Conservation (phyloP, 2,797 vertebrate genomes). For the Pipistrellus pygmaeus region DNA sequence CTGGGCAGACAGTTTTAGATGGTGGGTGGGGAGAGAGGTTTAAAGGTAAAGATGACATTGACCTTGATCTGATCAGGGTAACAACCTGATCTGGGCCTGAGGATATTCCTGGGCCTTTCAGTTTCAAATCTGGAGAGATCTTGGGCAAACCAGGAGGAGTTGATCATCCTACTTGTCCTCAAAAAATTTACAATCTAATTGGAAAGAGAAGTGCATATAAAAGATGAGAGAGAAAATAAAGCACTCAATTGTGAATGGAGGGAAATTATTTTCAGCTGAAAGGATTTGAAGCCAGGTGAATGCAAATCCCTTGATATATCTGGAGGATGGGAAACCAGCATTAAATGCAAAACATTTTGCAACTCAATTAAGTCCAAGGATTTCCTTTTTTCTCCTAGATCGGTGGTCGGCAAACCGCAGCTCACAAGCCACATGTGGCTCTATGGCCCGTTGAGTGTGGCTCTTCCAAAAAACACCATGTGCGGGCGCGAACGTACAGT, state of each 20-base stretch:
- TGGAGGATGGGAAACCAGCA: not conserved
- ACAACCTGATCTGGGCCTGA: not conserved
- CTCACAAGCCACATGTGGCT: too few species aligned
- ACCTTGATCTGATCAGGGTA: not conserved
- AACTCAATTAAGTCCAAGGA: not conserved
- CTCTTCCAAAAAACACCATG: too few species aligned
- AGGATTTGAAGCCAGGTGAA: not conserved
- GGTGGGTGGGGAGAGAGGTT: not conserved
- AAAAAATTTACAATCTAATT: not conserved
- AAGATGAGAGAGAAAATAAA: constrained; percentile 27
- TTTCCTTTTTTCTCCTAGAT: not conserved
- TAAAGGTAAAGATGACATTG: not conserved
- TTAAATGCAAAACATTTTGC: not conserved
- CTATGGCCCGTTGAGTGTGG: too few species aligned
- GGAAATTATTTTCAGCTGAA: not conserved
- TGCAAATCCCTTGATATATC: not conserved
- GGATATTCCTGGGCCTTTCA: not conserved
- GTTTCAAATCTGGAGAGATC: not conserved
- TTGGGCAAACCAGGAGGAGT: not conserved
- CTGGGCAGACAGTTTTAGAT: not conserved
- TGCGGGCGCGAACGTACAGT: too few species aligned
- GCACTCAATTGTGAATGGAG: not conserved
- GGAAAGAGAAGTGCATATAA: not conserved
- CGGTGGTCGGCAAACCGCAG: too few species aligned
- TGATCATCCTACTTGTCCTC: not conserved